These are phyloP conservation scores for Rhodinocichla rosea DNA, from an alignment of 2,113 vertebrate species.

Conservation along the genomic window DNA sequence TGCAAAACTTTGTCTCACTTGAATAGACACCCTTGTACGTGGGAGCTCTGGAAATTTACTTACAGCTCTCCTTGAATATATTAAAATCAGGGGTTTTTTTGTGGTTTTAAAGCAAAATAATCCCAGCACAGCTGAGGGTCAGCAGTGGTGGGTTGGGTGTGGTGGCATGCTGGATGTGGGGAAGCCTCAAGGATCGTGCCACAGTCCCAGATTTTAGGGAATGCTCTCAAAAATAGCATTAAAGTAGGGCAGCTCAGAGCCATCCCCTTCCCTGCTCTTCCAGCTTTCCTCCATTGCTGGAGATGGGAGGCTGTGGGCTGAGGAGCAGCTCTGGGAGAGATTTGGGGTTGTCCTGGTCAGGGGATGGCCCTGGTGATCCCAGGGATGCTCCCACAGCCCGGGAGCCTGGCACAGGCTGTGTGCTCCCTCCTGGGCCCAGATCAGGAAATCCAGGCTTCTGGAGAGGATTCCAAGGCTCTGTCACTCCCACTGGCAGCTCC, in stretches of 20 bases:
- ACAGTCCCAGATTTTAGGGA: neutral
- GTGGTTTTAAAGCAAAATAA: neutral
- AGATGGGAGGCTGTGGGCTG: neutral
- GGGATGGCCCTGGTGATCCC: neutral
- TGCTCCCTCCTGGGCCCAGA: neutral
- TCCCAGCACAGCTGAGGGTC: neutral
- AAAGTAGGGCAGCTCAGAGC: neutral
- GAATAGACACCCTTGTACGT: neutral
- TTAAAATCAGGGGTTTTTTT: neutral
- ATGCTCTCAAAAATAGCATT: neutral
- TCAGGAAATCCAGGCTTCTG: fast-evolving
- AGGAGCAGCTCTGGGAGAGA: neutral
- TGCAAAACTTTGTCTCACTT: neutral
- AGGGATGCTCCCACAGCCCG: neutral
- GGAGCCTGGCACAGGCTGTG: neutral
- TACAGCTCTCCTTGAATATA: neutral
- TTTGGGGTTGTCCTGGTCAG: neutral
- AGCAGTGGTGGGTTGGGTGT: neutral
- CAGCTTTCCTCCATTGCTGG: neutral
- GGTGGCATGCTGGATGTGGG: neutral
- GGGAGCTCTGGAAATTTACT: neutral
- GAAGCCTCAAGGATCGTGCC: neutral
- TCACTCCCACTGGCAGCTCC: neutral
- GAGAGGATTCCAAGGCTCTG: neutral
- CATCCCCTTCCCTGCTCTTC: neutral